Evolutionary conservation across 2,888 invertebrate species (phyloP), one percentile per base, ranked within the genome.

Genomic region (Seira musarum): DNA sequence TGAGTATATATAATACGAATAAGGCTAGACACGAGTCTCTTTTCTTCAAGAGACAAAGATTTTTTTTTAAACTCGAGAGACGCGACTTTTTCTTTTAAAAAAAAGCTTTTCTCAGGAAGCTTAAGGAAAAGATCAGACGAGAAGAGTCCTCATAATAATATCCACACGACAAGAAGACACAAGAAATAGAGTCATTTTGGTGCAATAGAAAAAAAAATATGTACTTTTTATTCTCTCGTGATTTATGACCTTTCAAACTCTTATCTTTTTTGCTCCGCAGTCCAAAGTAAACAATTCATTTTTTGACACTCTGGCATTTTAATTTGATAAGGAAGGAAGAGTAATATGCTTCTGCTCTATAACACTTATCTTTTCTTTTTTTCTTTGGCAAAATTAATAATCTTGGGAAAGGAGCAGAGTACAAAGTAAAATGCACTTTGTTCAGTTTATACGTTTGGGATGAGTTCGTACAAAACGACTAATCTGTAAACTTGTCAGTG

Each of bases 291-390:
- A 30, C 30, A 30, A 30, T 30, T 63, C 63, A n/a, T 63, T 63
- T 66, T 40, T 66, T 46, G 49, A 69, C 69, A 57, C 19, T 30
- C 22, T 46, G 71, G 71, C 46, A 71, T 71, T 63, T 71, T 71
- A 71, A 71, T 71, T 71, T 71, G 71, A 71, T 71, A 71, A 71
- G 21, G 63, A 63, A 24, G 24, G 30, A 30, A 22, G 24, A 24
- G 6, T 1, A 19, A 19, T n/a, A n/a, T n/a, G n/a, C n/a, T n/a
- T n/a, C n/a, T n/a, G n/a, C n/a, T n/a, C 60, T 21, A 2, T 60
- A 60, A 60, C 22, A 22, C 17, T 60, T 60, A n/a, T n/a, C n/a
- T n/a, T n/a, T n/a, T n/a, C n/a, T n/a, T n/a, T n/a, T n/a, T n/a
- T n/a, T n/a, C n/a, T n/a, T n/a, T n/a, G n/a, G n/a, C n/a, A n/a